These are phyloP conservation scores for Drosophila nebulosa DNA, from an alignment of 1,140 invertebrate species.

Conservation along the genomic window DNA sequence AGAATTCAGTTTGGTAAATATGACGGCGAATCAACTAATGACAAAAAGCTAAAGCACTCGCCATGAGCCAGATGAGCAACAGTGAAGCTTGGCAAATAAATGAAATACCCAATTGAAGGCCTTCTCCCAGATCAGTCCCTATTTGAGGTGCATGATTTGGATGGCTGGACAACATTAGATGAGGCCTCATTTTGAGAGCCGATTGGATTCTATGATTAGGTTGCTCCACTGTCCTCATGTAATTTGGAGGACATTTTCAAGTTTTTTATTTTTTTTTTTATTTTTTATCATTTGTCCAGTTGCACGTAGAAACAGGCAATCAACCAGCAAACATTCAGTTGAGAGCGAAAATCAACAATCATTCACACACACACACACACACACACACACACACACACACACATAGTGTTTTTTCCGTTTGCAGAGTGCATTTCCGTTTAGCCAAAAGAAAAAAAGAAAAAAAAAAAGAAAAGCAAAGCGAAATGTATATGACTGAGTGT, in stretches of 20 bases:
- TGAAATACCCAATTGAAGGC: too few relatives aligned
- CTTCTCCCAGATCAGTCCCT: too few relatives aligned
- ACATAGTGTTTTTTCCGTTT: conserved; percentile 11
- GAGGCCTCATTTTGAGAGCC: too few relatives aligned
- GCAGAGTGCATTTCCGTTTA: conserved; percentile 44
- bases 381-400: neutral
- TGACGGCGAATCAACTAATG: neutral
- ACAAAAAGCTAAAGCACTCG: neutral
- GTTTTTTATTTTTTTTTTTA: conserved; percentile 9
- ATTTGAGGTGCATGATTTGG: too few relatives aligned
- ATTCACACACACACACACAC: neutral
- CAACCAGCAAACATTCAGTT: conserved; percentile 37
- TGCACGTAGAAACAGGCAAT: conserved; percentile 42
- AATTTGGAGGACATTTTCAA: too few relatives aligned
- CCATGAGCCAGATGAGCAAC: too few relatives aligned
- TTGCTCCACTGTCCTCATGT: conserved; percentile 7
- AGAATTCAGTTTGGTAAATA: neutral
- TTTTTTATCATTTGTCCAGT: conserved; percentile 9
- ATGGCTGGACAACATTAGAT: too few relatives aligned
- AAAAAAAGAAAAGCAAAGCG: neutral
- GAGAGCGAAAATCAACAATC: conserved; percentile 44
- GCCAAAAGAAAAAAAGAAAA: conserved; percentile 14
- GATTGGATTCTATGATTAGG: too few relatives aligned
- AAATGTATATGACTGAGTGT: neutral
- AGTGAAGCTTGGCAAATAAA: neutral